Evolutionary conservation across 64 coral and sea anemone genomes (phyloP).

Genomic region (Montipora foliosa): DNA sequence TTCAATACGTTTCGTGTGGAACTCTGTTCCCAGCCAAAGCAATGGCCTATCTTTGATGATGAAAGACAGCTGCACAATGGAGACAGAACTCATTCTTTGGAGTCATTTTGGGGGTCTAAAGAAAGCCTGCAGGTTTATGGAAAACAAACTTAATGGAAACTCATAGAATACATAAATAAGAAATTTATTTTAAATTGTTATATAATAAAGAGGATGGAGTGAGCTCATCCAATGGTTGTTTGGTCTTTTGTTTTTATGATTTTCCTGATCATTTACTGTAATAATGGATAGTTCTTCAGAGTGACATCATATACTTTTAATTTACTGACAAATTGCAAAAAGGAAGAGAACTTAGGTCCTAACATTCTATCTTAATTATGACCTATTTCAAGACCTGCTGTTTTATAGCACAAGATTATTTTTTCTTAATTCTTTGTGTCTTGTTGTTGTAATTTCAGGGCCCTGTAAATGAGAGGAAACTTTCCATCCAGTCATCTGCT

Average conservation of each 20-base stretch:
- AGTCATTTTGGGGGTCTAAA: not conserved
- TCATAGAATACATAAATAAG: not conserved
- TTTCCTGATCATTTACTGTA: no score
- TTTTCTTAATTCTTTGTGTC: not conserved
- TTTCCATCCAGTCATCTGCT: conserved; percentile 26
- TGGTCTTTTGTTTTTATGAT: no score
- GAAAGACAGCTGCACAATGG: conserved; percentile 2
- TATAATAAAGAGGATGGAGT: no score
- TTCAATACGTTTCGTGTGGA: conserved; percentile 28
- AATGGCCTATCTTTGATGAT: not conserved
- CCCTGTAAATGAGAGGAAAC: conserved; percentile 9
- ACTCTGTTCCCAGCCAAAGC: not conserved
- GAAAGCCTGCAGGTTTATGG: conserved; percentile 1
- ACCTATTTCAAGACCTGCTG: not conserved
- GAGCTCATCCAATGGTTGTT: no score
- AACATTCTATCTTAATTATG: no score
- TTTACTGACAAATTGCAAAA: no score
- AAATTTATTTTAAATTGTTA: not conserved
- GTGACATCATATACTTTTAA: no score
- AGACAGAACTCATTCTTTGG: not conserved
- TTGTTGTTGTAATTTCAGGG: not conserved
- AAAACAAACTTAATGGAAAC: not conserved
- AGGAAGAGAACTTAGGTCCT: no score
- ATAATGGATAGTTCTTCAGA: no score
- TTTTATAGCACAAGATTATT: not conserved